phyloP scores from a whole-genome alignment of 2,888 invertebrate genomes.

The Dilophus febrilis region DNA sequence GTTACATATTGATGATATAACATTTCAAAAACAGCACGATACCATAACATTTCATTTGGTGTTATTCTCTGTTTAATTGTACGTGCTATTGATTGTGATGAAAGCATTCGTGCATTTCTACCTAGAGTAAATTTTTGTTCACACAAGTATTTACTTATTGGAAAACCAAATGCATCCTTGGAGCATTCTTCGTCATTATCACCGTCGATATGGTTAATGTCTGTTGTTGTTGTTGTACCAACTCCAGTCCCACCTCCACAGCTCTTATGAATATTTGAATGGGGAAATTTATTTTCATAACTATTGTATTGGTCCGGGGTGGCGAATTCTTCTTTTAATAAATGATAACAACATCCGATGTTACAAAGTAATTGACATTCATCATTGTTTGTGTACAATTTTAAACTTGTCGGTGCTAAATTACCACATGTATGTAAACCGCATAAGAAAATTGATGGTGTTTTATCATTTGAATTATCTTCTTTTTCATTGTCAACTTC shows the following conservation, averaged over 20 bases:
- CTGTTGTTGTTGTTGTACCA: too few species aligned
- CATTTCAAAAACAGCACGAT: conserved; percentile 59
- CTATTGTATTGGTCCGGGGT: too few species aligned
- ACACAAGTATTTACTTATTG: conserved; percentile 44
- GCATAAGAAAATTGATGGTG: conserved; percentile 34
- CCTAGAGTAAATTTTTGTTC: conserved; percentile 37
- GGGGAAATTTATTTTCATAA: too few species aligned
- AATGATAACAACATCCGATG: conserved; percentile 84
- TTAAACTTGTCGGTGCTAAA: conserved; percentile 53
- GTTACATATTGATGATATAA: conserved; percentile 21
- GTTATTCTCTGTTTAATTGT: conserved; percentile 36
- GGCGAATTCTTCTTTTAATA: conserved; percentile 42
- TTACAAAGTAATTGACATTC: conserved; percentile 47
- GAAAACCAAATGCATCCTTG: conserved; percentile 38
- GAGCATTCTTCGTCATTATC: conserved; percentile 19
- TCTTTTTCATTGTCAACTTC: conserved; percentile 28
- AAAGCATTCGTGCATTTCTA: conserved; percentile 68
- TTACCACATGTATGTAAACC: conserved; percentile 86
- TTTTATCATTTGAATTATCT: conserved; percentile 3
- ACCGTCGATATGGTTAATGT: too few species aligned
- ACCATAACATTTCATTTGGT: conserved; percentile 49
- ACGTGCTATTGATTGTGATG: conserved; percentile 66
- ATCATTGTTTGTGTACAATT: conserved; percentile 41
- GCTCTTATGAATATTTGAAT: too few species aligned
- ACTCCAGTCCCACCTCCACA: conserved; percentile 16